Evolutionary conservation across 2,797 vertebrate species (phyloP), one percentile per base, ranked within the genome.

Genomic region (Myotis findleyi): DNA sequence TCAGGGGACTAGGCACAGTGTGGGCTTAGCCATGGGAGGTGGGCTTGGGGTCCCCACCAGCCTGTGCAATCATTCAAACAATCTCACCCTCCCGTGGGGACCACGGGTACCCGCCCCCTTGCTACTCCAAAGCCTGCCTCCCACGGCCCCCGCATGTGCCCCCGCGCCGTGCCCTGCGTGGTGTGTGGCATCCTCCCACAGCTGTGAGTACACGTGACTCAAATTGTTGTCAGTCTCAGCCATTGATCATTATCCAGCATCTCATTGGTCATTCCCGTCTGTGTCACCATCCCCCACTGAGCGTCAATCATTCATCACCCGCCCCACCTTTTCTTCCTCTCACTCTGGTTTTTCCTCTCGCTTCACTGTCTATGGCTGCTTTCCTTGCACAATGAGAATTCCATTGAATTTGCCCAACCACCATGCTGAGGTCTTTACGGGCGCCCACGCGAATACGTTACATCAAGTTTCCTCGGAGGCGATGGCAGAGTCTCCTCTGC

Each of bases 131-230:
- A 84, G 36, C 41, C 25, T 44, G 66, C 33, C 27, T 51, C n/a
- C 41, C 8, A 13, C 1, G 8, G n/a, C 18, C 13, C 33, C 18
- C 2, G 1, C 5, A 5, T 7, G 11, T 27, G 5, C 23, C 57
- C 3, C 21, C 2, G 21, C 23, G 3, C 7, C 1, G 23, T 5
- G 64, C 7, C 6, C n/a, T 21, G 2, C 49, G 0, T 2, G 55
- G 72, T 7, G 0, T 18, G 44, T 20, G 49, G 10, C 10, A 7
- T 7, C 6, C 44, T 16, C 23, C 71, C 8, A 12, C 3, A 20
- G 68, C 68, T 16, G 10, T 16, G 47, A 16, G 33, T 8, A 16
- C 8, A 6, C 14, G 17, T 11, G 12, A 25, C 4, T 18, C 14
- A 30, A 36, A 33, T 2, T 13, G 14, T 41, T 33, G 5, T 30